Conservation (phyloP, 2,888 invertebrate genomes). For the Eurytoma californica region DNA sequence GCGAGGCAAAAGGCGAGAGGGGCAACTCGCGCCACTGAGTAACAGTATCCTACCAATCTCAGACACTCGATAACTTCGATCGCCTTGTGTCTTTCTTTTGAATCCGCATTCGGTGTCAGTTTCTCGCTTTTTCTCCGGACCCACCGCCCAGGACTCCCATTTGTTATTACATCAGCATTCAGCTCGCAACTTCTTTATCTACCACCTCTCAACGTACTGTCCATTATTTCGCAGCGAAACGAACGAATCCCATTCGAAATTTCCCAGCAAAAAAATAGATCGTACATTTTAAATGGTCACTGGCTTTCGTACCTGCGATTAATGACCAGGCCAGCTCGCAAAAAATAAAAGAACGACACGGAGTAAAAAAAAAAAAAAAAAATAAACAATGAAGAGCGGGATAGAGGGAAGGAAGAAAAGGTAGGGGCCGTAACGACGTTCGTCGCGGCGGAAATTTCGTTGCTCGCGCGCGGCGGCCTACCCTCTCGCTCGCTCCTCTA, state of each 20-base stretch:
- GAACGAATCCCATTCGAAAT: no score
- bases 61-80: conserved; percentile 19
- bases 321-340: conserved; percentile 20
- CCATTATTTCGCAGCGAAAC: no score
- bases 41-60: conserved; percentile 42
- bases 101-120: conserved; percentile 23
- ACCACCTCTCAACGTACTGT: conserved; percentile 2
- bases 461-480: conserved; percentile 25
- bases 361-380: conserved; percentile 15
- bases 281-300: no score
- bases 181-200: not conserved
- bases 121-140: conserved; percentile 55
- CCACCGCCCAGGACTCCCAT: conserved; percentile 60
- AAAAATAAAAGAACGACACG: not conserved
- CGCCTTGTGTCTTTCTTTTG: conserved; percentile 24
- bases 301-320: conserved; percentile 4
- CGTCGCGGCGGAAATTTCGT: conserved; percentile 51
- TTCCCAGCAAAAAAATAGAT: no score
- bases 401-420: not conserved
- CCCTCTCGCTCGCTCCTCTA: not conserved
- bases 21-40: conserved; percentile 4
- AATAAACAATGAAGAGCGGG: conserved; percentile 26
- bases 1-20: not conserved
- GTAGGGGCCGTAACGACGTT: conserved; percentile 45
- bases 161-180: not conserved